Evolutionary conservation across 2,888 invertebrate genomes (phyloP).

Genomic region (Periphyllus acericola): DNA sequence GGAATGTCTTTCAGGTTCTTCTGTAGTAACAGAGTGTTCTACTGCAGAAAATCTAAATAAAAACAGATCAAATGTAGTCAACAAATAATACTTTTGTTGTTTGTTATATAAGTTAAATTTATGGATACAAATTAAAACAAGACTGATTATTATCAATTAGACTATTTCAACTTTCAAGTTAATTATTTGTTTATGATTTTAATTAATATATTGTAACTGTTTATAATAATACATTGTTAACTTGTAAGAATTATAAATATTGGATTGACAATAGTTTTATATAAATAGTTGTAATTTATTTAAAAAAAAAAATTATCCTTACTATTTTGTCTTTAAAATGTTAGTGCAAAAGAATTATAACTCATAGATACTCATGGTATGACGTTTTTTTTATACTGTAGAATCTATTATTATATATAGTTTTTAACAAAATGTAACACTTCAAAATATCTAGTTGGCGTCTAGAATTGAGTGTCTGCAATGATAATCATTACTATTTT

Average conservation of each 20-base stretch:
- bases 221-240: not conserved
- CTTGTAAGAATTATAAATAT: not conserved
- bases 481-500: too few species aligned
- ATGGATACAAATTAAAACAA: not conserved
- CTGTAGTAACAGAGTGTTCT: slow-evolving; percentile 15
- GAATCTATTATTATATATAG: too few species aligned
- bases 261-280: not conserved
- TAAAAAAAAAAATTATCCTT: too few species aligned
- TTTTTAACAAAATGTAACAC: too few species aligned
- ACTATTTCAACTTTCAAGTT: not conserved
- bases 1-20: slow-evolving; percentile 32
- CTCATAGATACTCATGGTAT: too few species aligned
- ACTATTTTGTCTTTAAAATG: too few species aligned
- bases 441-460: too few species aligned
- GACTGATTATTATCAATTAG: not conserved
- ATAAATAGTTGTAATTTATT: not conserved
- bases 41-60: not conserved
- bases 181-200: not conserved
- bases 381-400: too few species aligned
- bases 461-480: too few species aligned
- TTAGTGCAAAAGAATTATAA: too few species aligned
- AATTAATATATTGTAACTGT: not conserved
- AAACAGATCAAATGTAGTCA: not conserved
- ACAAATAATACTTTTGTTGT: too few species aligned
- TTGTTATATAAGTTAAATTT: not conserved